phyloP scores from a whole-genome alignment of 2,113 vertebrate species.

The Macaca fascicularis region DNA sequence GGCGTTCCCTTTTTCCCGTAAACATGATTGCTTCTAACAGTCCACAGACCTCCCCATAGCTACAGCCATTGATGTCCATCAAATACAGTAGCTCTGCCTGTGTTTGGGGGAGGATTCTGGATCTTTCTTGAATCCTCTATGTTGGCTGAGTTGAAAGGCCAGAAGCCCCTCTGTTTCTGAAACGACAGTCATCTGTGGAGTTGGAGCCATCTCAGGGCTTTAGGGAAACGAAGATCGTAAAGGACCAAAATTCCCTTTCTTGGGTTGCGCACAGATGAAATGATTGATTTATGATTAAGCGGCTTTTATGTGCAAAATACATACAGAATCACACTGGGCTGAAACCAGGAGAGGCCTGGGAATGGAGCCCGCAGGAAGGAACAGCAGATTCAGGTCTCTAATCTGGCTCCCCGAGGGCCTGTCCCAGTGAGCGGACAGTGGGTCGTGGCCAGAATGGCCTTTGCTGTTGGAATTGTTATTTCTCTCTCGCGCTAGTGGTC shows the following conservation, averaged over 20 bases:
- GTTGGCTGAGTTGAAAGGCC: neutral
- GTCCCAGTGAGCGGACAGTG: fast-evolving
- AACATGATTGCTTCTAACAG: neutral
- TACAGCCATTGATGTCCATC: neutral
- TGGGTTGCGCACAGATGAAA: fast-evolving
- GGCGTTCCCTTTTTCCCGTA: neutral
- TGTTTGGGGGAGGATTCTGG: neutral
- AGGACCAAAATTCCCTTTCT: neutral
- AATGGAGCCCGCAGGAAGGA: fast-evolving
- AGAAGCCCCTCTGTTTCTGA: neutral
- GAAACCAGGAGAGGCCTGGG: neutral
- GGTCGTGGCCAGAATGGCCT: neutral
- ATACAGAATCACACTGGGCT: neutral
- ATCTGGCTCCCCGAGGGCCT: neutral
- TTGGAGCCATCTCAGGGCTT: neutral
- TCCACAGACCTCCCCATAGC: neutral
- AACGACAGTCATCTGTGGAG: fast-evolving
- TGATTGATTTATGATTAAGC: neutral
- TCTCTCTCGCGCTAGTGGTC: too few relatives aligned
- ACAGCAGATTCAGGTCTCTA: fast-evolving
- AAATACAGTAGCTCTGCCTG: fast-evolving
- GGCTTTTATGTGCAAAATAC: neutral
- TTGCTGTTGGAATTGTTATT: fast-evolving
- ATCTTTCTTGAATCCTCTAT: neutral
- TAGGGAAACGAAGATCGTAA: neutral